Evolutionary conservation across 1,140 invertebrate genomes (phyloP).

Genomic region (Dreissena polymorpha): DNA sequence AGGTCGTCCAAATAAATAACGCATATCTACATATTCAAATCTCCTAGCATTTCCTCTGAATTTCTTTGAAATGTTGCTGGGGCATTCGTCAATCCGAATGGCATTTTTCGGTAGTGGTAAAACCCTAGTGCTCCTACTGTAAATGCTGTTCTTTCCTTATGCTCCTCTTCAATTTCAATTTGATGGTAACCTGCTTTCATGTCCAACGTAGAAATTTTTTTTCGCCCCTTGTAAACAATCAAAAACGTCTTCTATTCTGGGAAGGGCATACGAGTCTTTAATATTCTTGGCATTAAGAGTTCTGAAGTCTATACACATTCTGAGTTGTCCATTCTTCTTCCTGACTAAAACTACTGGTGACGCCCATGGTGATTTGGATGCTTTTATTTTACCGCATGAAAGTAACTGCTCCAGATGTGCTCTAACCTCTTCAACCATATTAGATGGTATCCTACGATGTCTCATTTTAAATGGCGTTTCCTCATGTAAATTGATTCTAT

Average conservation of each 20-base stretch:
- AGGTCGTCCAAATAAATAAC: too few species aligned
- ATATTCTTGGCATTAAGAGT: conserved; percentile 78
- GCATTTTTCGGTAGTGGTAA: neutral
- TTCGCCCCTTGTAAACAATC: conserved; percentile 62
- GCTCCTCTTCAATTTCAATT: conserved; percentile 64
- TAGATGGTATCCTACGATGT: conserved; percentile 42
- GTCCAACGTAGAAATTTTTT: conserved; percentile 77
- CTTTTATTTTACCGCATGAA: conserved; percentile 31
- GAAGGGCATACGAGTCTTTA: conserved; percentile 81
- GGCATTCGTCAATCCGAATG: conserved; percentile 6
- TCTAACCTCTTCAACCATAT: conserved; percentile 51
- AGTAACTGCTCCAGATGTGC: conserved; percentile 45
- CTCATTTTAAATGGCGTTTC: conserved; percentile 35
- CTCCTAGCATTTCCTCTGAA: too few species aligned
- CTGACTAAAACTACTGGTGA: conserved; percentile 30
- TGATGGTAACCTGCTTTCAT: conserved; percentile 76
- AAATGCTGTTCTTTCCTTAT: conserved; percentile 44
- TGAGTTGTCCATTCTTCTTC: conserved; percentile 62
- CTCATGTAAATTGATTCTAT: conserved; percentile 48
- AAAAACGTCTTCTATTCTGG: conserved; percentile 80
- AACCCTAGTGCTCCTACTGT: conserved; percentile 45
- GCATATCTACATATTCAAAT: too few species aligned
- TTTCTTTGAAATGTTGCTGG: neutral
- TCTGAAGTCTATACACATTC: conserved; percentile 79
- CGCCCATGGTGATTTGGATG: conserved; percentile 37